Evolutionary conservation across 2,888 invertebrate species (phyloP).

Genomic region (Drosophila subquinaria): DNA sequence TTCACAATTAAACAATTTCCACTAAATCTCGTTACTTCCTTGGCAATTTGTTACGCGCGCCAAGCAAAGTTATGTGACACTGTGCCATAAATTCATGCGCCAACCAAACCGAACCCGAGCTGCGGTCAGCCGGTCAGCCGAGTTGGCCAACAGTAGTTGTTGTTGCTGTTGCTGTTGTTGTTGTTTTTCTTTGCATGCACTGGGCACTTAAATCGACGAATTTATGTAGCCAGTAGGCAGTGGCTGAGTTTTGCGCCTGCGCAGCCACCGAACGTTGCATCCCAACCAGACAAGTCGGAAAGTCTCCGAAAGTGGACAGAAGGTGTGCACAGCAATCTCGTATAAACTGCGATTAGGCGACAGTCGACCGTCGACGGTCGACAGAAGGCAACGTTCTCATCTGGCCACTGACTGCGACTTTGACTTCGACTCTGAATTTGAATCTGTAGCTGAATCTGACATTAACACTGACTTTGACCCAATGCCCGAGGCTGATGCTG

Average conservation of each 20-base stretch:
- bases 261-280: slow-evolving; percentile 53
- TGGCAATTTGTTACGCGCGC: slow-evolving; percentile 85
- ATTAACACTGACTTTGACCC: slow-evolving; percentile 61
- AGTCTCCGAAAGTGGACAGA: slow-evolving; percentile 62
- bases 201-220: slow-evolving; percentile 80
- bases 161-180: slow-evolving; percentile 52
- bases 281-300: slow-evolving; percentile 8
- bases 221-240: slow-evolving; percentile 69
- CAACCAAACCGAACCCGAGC: slow-evolving; percentile 65
- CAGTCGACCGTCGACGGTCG: slow-evolving; percentile 78
- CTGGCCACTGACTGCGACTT: slow-evolving; percentile 8
- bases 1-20: slow-evolving; percentile 85
- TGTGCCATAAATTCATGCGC: slow-evolving; percentile 83
- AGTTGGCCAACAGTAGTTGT: slow-evolving; percentile 33
- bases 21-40: slow-evolving; percentile 85
- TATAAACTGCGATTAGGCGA: slow-evolving; percentile 85
- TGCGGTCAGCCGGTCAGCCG: slow-evolving; percentile 38
- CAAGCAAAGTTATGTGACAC: slow-evolving; percentile 84
- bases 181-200: slow-evolving; percentile 61
- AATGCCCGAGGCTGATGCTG: slow-evolving; percentile 56
- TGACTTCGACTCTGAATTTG: slow-evolving; percentile 21
- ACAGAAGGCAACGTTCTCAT: slow-evolving; percentile 24
- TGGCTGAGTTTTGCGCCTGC: slow-evolving; percentile 59
- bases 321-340: slow-evolving; percentile 78
- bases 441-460: slow-evolving; percentile 1